phyloP scores from a whole-genome alignment of 2,113 vertebrate species.

The Alaudala cheleensis region DNA sequence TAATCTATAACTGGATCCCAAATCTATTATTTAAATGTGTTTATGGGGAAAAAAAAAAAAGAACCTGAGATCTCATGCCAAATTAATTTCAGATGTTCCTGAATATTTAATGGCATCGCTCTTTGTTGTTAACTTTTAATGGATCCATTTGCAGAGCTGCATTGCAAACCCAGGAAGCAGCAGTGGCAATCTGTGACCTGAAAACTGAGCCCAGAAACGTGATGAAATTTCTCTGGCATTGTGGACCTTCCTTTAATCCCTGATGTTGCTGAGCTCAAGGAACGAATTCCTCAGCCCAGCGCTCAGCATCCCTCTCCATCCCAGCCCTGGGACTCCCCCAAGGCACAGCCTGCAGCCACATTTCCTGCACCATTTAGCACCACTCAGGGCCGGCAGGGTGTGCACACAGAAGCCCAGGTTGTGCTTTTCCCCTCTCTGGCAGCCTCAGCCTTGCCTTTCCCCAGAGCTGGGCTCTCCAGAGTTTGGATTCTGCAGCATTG shows the following conservation, averaged over 20 bases:
- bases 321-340: neutral
- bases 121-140: constrained; percentile 36
- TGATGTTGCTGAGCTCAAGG: neutral
- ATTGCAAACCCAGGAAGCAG: constrained; percentile 32
- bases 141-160: constrained; percentile 35
- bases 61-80: constrained; percentile 45
- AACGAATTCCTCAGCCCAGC: neutral
- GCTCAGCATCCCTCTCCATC: neutral
- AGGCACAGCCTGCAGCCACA: neutral
- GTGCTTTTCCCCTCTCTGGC: neutral
- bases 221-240: constrained; percentile 57
- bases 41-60: neutral
- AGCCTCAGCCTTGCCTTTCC: neutral
- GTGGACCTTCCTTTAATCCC: constrained; percentile 10
- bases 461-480: neutral
- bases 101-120: constrained; percentile 17
- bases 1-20: neutral
- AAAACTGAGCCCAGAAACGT: constrained; percentile 27
- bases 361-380: neutral
- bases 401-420: neutral
- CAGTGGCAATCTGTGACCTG: constrained; percentile 55
- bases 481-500: neutral
- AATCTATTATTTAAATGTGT: neutral
- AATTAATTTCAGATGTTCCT: constrained; percentile 61
- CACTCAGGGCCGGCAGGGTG: neutral